These are phyloP conservation scores for Trichomycterus rosablanca DNA, from an alignment of 2,113 vertebrate genomes.

Conservation along the genomic window DNA sequence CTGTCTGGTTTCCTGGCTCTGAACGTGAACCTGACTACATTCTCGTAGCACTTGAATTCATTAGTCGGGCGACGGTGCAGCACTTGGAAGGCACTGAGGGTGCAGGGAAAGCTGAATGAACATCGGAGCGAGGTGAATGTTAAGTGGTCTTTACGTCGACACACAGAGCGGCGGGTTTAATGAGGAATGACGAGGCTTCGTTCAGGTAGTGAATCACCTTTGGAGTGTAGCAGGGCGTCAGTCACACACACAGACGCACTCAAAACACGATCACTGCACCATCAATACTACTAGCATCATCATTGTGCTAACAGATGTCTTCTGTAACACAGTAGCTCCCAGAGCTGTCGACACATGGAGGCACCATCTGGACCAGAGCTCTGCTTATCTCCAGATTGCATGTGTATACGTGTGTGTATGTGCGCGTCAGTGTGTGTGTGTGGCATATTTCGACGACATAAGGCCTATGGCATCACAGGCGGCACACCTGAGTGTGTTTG, in stretches of 20 bases:
- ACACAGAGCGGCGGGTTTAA: slow-evolving; percentile 30
- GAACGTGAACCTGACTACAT: slow-evolving; percentile 2
- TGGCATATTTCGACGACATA: no score
- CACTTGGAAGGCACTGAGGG: slow-evolving; percentile 18
- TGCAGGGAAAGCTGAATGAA: slow-evolving; percentile 29
- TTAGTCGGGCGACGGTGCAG: neutral
- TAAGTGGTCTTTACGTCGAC: neutral
- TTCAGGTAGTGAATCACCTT: slow-evolving; percentile 67
- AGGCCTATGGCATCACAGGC: slow-evolving; percentile 46
- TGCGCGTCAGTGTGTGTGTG: slow-evolving; percentile 42
- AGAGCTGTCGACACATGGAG: slow-evolving; percentile 74
- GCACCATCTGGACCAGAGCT: slow-evolving; percentile 72
- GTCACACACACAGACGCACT: slow-evolving; percentile 28
- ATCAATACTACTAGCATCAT: slow-evolving; percentile 54
- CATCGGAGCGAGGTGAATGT: slow-evolving; percentile 26
- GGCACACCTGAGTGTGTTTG: slow-evolving; percentile 66
- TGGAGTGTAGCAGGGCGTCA: slow-evolving; percentile 49
- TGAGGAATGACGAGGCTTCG: slow-evolving; percentile 64
- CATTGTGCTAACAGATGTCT: slow-evolving; percentile 75
- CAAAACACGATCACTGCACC: slow-evolving; percentile 36
- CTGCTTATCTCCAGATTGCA: slow-evolving; percentile 65
- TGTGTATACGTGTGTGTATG: slow-evolving; percentile 46
- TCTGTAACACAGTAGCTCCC: slow-evolving; percentile 77
- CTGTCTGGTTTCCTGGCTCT: no score
- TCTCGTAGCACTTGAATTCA: neutral